These are phyloP conservation scores for Eupithecia pulchellata DNA, from an alignment of 2,888 invertebrate genomes.

Conservation along the genomic window DNA sequence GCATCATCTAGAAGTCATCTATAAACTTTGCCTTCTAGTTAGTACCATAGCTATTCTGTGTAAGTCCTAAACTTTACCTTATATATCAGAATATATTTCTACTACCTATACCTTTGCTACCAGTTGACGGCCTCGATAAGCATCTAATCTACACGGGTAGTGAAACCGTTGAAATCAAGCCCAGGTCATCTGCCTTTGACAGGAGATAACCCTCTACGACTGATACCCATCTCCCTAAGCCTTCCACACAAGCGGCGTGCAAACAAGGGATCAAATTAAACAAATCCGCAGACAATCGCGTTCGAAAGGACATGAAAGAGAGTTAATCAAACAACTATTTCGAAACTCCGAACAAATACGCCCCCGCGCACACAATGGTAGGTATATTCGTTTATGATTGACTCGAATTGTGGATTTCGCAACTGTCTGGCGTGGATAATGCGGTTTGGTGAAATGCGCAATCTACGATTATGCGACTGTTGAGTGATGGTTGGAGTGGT, in stretches of 20 bases:
- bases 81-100: too few species aligned
- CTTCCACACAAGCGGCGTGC: constrained; percentile 77
- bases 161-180: constrained; percentile 54
- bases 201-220: constrained; percentile 68
- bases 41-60: too few species aligned
- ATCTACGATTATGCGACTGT: constrained; percentile 48
- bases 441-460: constrained; percentile 72
- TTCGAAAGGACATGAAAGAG: constrained; percentile 81
- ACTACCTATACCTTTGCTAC: neutral
- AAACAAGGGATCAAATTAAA: constrained; percentile 84
- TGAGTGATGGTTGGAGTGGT: constrained; percentile 44
- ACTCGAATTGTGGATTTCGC: constrained; percentile 56
- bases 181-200: constrained; percentile 75
- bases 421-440: constrained; percentile 68
- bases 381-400: constrained; percentile 75
- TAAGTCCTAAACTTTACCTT: neutral
- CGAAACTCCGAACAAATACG: constrained; percentile 66
- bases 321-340: constrained; percentile 83
- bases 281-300: constrained; percentile 81
- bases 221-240: constrained; percentile 71
- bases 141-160: constrained; percentile 28
- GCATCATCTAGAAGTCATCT: too few species aligned
- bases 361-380: constrained; percentile 68
- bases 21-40: neutral
- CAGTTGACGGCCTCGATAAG: neutral